A percentile compares a stretch with the other conserved stretches of the same genome.
Evolutionary conservation across 2,888 invertebrate genomes (phyloP).

Genomic region (Sphaerophoria rueppellii): DNA sequence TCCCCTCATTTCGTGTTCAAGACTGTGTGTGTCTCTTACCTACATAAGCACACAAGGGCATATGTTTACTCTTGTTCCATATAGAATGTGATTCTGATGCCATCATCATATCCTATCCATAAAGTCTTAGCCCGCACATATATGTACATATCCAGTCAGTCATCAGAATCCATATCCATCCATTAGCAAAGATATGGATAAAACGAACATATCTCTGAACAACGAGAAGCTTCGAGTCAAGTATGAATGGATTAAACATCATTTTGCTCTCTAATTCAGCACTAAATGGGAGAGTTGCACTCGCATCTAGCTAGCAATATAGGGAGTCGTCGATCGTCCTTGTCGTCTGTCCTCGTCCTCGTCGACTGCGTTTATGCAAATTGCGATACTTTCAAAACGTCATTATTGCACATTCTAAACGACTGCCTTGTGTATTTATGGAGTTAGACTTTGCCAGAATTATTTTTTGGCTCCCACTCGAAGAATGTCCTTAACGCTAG

Average conservation of each 20-base stretch:
- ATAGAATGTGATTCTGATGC: slow-evolving; percentile 37
- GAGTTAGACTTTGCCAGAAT: slow-evolving; percentile 38
- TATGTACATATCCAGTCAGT: not conserved
- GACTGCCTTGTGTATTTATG: slow-evolving; percentile 32
- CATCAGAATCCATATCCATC: slow-evolving; percentile 7
- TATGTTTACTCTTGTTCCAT: slow-evolving; percentile 39
- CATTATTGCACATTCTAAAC: slow-evolving; percentile 48
- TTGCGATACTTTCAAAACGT: slow-evolving; percentile 53
- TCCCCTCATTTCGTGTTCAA: not conserved
- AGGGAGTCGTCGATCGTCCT: too few species aligned
- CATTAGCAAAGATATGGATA: not conserved
- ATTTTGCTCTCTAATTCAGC: slow-evolving; percentile 52
- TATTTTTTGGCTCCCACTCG: slow-evolving; percentile 38
- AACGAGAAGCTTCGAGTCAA: not conserved
- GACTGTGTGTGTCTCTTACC: slow-evolving; percentile 8
- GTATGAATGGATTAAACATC: slow-evolving; percentile 13
- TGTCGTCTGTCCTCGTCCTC: not conserved
- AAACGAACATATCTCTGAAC: not conserved
- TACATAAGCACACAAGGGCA: slow-evolving; percentile 32
- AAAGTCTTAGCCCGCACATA: not conserved
- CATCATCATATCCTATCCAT: slow-evolving; percentile 12
- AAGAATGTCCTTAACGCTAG: slow-evolving; percentile 51
- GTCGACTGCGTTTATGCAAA: slow-evolving; percentile 57
- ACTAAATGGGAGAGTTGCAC: slow-evolving; percentile 13
- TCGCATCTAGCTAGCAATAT: not conserved